Base-by-base conservation (phyloP, 1,140 invertebrate genomes). In the Heliconius eleuchia region DNA sequence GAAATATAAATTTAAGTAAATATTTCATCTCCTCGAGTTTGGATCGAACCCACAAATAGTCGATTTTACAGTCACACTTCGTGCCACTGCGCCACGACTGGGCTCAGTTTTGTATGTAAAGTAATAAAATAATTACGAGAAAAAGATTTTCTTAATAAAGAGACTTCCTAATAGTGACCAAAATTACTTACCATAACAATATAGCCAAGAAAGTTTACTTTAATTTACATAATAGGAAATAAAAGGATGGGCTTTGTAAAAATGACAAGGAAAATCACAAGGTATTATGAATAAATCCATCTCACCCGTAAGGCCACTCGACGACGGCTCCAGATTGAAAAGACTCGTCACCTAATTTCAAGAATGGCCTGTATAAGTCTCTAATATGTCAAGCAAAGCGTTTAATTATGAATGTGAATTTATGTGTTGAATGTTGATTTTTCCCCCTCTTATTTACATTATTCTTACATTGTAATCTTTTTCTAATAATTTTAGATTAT, bases 341-440 rank as follows among this genome's bases (percentile, higher is more conserved):
- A 66, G 60, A 66, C 60, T 66, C 60, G 60, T 66, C 60, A 66
- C 60, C 60, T 66, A 66, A 66, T 66, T 66, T 66, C 27, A 66
- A 66, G 60, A 66, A 66, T 66, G 23, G 60, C 23, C 60, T 66
- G 60, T 66, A 16, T 66, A 66, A 66, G 27, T 66, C 60, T 66
- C 23, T 66, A 66, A 66, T 66, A 66, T 30, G 60, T 66, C 60
- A 30, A 66, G 60, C 60, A 66, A 66, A 66, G 27, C 60, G 27
- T 6, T 66, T 66, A 66, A 66, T 66, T 66, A 66, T 66, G 60
- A 66, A 30, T 30, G 34, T 37, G 60, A 27, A 30, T 27, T 66
- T 66, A 11, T 66, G 60, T 30, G 27, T 13, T 66, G 3, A 66
- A 30, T 66, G 27, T 30, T 13, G 23, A 30, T 27, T 27, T 30